Conservation (phyloP, 2,888 invertebrate species). For the Heliconius ismenius region DNA sequence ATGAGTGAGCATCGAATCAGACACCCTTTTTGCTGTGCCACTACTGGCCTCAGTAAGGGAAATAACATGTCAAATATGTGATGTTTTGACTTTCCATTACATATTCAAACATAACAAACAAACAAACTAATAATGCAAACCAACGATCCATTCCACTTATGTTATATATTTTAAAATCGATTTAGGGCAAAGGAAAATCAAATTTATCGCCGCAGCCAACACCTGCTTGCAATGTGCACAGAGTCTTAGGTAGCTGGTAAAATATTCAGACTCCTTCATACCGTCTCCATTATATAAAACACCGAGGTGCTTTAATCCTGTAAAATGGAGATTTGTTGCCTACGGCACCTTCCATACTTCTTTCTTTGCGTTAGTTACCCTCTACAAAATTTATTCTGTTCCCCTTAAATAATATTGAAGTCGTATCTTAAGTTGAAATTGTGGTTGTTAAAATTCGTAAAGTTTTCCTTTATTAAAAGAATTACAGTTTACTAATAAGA, state of each 20-base stretch:
- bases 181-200: slow-evolving; percentile 16
- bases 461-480: slow-evolving; percentile 42
- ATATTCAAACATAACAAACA: neutral
- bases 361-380: slow-evolving; percentile 63
- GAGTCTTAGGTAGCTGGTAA: slow-evolving; percentile 53
- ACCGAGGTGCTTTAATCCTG: slow-evolving; percentile 67
- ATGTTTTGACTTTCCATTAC: no score
- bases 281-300: slow-evolving; percentile 63
- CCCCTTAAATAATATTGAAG: slow-evolving; percentile 55
- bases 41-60: no score
- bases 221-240: slow-evolving; percentile 28
- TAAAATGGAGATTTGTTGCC: slow-evolving; percentile 72
- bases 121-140: neutral
- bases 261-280: slow-evolving; percentile 58
- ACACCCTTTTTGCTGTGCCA: no score
- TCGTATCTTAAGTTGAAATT: slow-evolving; percentile 43
- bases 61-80: no score
- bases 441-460: slow-evolving; percentile 42
- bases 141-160: neutral
- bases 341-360: slow-evolving; percentile 57
- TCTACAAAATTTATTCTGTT: slow-evolving; percentile 60
- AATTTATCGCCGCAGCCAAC: slow-evolving; percentile 36
- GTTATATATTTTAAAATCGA: neutral
- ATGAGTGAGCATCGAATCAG: no score
- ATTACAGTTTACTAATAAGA: slow-evolving; percentile 54